Conservation (phyloP, 2,113 vertebrate species). For the Agelaius tricolor region DNA sequence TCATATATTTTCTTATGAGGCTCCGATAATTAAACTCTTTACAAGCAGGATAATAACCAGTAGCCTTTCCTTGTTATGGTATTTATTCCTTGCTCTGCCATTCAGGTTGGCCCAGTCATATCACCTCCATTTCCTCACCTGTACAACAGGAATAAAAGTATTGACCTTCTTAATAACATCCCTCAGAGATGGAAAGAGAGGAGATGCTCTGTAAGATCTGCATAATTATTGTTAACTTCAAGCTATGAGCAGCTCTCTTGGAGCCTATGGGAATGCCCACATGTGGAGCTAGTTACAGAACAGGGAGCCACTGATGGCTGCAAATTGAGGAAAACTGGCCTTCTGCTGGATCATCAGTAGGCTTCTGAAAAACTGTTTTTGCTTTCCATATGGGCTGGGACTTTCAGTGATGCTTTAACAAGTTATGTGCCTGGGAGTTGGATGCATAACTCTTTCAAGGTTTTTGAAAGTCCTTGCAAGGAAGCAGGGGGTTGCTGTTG, state of each 20-base stretch:
- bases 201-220: not conserved
- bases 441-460: not conserved
- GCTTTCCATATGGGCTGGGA: not conserved
- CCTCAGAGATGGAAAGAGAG: not conserved
- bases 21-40: not conserved
- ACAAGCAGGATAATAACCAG: not conserved
- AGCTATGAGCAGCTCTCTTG: not conserved
- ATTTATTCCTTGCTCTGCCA: slow-evolving; percentile 3
- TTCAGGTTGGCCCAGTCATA: not conserved
- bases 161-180: not conserved
- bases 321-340: not conserved
- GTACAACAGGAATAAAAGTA: not conserved
- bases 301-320: not conserved
- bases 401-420: not conserved
- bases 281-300: not conserved
- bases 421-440: not conserved
- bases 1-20: slow-evolving; percentile 11
- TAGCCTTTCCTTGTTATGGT: not conserved
- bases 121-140: slow-evolving; percentile 5
- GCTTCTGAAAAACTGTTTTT: slow-evolving; percentile 7
- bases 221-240: slow-evolving; percentile 6
- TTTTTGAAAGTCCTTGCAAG: not conserved
- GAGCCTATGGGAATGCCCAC: not conserved
- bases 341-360: not conserved
- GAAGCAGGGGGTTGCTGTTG: not conserved